Evolutionary conservation across 2,888 invertebrate species (phyloP).

Genomic region (Aethes cnicana): DNA sequence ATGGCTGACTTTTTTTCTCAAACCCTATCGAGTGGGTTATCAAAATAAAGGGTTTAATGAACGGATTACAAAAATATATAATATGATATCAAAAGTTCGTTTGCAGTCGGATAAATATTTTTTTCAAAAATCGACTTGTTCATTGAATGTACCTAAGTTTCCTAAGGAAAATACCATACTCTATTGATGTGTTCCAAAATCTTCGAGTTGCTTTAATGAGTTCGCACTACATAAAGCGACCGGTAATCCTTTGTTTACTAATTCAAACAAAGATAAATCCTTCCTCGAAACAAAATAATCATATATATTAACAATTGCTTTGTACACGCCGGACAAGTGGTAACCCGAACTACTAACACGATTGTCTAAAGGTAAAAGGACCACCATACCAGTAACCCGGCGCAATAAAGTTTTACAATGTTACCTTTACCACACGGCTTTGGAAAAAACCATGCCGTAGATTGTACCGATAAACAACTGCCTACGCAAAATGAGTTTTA

Average conservation of each 20-base stretch:
- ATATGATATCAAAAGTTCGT: too few species aligned
- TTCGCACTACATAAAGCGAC: too few species aligned
- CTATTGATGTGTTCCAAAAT: too few species aligned
- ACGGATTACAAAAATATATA: too few species aligned
- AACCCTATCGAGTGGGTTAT: too few species aligned
- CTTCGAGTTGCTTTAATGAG: too few species aligned
- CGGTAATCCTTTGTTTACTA: conserved; percentile 58
- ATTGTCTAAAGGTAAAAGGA: conserved; percentile 37
- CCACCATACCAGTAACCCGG: conserved; percentile 44
- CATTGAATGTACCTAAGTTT: too few species aligned
- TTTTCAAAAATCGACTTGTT: too few species aligned
- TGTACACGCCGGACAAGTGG: conserved; percentile 15
- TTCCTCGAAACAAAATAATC: conserved; percentile 41
- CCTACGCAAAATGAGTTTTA: conserved; percentile 25
- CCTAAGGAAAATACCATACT: too few species aligned
- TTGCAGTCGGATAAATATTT: too few species aligned
- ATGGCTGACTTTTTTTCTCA: too few species aligned
- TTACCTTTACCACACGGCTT: conserved; percentile 39
- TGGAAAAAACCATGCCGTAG: conserved; percentile 39
- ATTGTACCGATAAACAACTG: conserved; percentile 4
- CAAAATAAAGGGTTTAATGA: too few species aligned
- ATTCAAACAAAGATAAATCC: conserved; percentile 39
- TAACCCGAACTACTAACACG: conserved; percentile 38
- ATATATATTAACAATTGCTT: conserved; percentile 4
- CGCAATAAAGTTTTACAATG: conserved; percentile 56